Conservation (phyloP, 2,797 vertebrate species). For the Dryobates pubescens region DNA sequence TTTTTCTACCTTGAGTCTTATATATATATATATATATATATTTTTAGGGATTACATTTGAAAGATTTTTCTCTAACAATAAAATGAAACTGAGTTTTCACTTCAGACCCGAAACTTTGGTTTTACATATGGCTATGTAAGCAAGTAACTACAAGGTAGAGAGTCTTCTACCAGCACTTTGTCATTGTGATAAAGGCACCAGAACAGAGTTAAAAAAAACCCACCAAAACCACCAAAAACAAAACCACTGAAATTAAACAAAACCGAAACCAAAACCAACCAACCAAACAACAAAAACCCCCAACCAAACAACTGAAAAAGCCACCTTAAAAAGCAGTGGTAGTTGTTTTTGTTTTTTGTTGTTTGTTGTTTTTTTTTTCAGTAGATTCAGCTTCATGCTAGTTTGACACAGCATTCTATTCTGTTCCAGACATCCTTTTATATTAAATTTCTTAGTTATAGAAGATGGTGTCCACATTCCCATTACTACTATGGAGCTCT, state of each 20-base stretch:
- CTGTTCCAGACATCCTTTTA: background rate
- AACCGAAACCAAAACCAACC: too few relatives aligned
- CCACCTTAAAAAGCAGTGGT: too few relatives aligned
- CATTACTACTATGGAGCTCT: background rate
- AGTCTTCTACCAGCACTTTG: background rate
- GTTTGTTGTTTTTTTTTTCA: background rate
- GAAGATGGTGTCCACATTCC: background rate
- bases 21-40: background rate
- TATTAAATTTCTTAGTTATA: background rate
- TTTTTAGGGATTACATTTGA: background rate
- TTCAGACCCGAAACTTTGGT: background rate
- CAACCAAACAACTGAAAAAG: too few relatives aligned
- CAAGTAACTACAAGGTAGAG: background rate
- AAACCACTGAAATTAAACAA: background rate
- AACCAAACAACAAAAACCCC: too few relatives aligned
- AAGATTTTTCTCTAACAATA: background rate
- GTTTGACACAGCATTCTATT: background rate
- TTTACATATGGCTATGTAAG: background rate
- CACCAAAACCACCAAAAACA: too few relatives aligned
- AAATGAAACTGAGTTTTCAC: background rate
- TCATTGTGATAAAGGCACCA: background rate
- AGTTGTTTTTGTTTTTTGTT: background rate
- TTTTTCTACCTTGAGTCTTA: background rate
- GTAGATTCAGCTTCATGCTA: background rate
- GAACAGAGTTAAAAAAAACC: background rate